Evolutionary conservation across 2,888 invertebrate genomes (phyloP).

Genomic region (Coelopa pilipes): DNA sequence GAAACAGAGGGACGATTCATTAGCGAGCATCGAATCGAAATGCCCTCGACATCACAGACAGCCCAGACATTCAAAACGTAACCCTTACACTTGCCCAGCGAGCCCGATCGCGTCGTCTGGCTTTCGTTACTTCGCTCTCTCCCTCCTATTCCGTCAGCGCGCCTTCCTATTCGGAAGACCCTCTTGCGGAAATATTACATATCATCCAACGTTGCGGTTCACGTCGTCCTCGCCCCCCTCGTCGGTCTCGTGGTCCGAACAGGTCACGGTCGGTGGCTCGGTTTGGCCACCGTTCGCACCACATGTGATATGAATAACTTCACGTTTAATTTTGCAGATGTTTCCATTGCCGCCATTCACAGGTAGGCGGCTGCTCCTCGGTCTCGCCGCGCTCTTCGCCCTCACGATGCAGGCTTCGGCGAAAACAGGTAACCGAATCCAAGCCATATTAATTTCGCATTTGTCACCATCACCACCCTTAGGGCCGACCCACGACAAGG

Average conservation of each 20-base stretch:
- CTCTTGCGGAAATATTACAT: too few species aligned
- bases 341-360: conserved; percentile 38
- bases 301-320: neutral
- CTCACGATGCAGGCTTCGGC: conserved; percentile 55
- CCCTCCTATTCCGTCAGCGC: too few species aligned
- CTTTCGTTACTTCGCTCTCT: too few species aligned
- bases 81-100: too few species aligned
- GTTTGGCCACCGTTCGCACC: neutral
- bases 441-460: neutral
- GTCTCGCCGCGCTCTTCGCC: conserved; percentile 43
- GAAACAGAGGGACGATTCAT: too few species aligned
- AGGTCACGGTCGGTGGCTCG: neutral
- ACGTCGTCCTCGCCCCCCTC: neutral
- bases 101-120: too few species aligned
- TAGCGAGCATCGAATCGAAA: too few species aligned
- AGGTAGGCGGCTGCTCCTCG: conserved; percentile 45
- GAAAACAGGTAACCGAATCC: conserved; percentile 53
- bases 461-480: neutral
- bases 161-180: too few species aligned
- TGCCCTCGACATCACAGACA: too few species aligned
- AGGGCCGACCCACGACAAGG: conserved; percentile 78
- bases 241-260: too few species aligned
- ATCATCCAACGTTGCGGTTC: neutral
- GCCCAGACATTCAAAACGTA: too few species aligned
- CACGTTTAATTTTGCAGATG: conserved; percentile 41